Evolutionary conservation across 2,888 invertebrate species (phyloP), one percentile per base, ranked within the genome.

Genomic region (Agrotis puta): DNA sequence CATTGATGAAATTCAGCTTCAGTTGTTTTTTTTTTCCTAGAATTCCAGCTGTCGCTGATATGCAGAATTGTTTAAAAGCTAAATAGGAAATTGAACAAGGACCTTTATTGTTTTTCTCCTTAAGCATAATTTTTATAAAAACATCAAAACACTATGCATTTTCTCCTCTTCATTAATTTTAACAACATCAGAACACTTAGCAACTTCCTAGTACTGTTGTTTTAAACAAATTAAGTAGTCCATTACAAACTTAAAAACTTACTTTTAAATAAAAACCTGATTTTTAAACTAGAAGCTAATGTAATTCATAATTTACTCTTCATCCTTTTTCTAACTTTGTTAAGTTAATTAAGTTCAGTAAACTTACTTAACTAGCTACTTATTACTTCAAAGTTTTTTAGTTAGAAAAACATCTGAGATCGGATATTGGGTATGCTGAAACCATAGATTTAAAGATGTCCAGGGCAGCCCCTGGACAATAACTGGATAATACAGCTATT

Each of bases 191-290:
- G 14, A 64, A 33, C 18, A 53, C 18, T 48, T 24, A 45, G 43
- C 4, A 22, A 64, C 13, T 20, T 48, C 18, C 39, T 9, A 39
- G 39, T 39, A 39, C 39, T 39, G 39, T 39, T 39, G 11, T 39
- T 39, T 39, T 39, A 39, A 39, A 61, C 24, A 33, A 43, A 27
- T 11, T 67, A 69, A 64, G 33, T 63, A 62, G 22, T 58, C 27
- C 64, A 74, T 69, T 80, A 65, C 74, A 78, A 77, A 74, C 48
- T 68, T 22, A 14, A 24, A 20, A 71, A 63, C 18, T 27, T 24
- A 22, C 11, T 56, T 43, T 22, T 7, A 63, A 51, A 54, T 58
- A 65, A 54, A 78, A 75, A 58, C 24, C 0, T 13, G 67, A 47
- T 48, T 61, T 54, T 65, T 54, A 63, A 18, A 59, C 39, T 53